Evolutionary conservation across 2,113 vertebrate genomes (phyloP), one percentile per base, ranked within the genome.

Genomic region (Emydocephalus ijimae): DNA sequence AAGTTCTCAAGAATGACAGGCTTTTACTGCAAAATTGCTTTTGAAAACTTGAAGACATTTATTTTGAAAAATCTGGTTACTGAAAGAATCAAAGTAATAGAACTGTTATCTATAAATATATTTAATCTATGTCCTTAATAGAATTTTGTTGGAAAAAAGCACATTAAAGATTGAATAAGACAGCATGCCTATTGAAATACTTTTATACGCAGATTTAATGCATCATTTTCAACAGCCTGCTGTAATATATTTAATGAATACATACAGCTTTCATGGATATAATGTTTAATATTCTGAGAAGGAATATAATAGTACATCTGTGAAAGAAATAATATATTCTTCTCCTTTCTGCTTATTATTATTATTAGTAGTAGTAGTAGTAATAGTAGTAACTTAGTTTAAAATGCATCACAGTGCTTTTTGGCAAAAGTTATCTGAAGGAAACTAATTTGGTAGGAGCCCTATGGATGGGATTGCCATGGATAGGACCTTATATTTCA

Each of bases 41-140:
- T 96, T 95, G 90, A 94, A 97, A 97, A 96, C 89, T 95, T 95
- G 61, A 94, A 97, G 96, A 97, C 74, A 95, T 92, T 93, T 2
- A 90, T 96, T 95, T 21, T 92, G 91, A 94, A 87, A 94, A 34
- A 74, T 89, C 5, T 56, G 34, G 3, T 90, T 94, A 93, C 94
- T 95, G 96, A 91, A 97, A 96, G 94, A 34, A 56, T 23, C 18
- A 95, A 92, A 95, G 96, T 96, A 96, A 95, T 96, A 94, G 94
- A 94, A 94, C 88, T 93, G 93, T 92, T 94, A 95, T 89, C 95
- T 95, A 93, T 92, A 64, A 54, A n/a, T 14, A 7, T 94, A 95
- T 81, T 89, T 43, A 39, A 24, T 93, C 45, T 94, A 97, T 93
- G 94, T 90, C 29, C 91, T 95, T 94, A 94, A 56, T 18, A 85